phyloP scores from a whole-genome alignment of 2,888 invertebrate species.

The Microplitis manilae region DNA sequence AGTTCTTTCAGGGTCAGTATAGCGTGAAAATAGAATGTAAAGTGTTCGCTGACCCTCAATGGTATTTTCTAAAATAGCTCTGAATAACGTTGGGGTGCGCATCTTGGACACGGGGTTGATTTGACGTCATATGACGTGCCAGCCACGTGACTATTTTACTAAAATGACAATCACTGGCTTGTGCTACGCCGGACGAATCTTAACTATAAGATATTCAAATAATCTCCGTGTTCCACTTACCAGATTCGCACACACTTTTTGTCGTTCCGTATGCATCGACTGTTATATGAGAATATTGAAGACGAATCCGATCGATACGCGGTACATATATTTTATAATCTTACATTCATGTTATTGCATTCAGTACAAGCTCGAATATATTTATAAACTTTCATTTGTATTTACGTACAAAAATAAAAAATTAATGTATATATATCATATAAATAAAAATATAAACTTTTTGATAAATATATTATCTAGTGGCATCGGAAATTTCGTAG shows the following conservation, averaged over 20 bases:
- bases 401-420: too few species aligned
- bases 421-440: too few species aligned
- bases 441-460: too few species aligned
- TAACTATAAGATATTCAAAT: slow-evolving; percentile 70
- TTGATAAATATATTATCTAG: too few species aligned
- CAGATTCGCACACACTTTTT: slow-evolving; percentile 27
- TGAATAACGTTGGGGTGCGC: slow-evolving; percentile 20
- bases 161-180: slow-evolving; percentile 70
- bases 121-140: slow-evolving; percentile 71
- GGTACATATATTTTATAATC: neutral
- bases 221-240: slow-evolving; percentile 51
- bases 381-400: neutral
- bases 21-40: slow-evolving; percentile 71
- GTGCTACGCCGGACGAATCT: slow-evolving; percentile 68
- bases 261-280: slow-evolving; percentile 37
- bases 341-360: too few species aligned
- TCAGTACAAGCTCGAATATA: neutral
- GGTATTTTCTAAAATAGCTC: slow-evolving; percentile 14
- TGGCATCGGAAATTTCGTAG: too few species aligned
- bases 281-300: slow-evolving; percentile 33
- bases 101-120: slow-evolving; percentile 55
- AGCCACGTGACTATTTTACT: slow-evolving; percentile 68
- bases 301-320: slow-evolving; percentile 30
- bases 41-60: slow-evolving; percentile 57
- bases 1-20: slow-evolving; percentile 63